Conservation (phyloP, 2,888 invertebrate genomes). For the Tiphia femorata region DNA sequence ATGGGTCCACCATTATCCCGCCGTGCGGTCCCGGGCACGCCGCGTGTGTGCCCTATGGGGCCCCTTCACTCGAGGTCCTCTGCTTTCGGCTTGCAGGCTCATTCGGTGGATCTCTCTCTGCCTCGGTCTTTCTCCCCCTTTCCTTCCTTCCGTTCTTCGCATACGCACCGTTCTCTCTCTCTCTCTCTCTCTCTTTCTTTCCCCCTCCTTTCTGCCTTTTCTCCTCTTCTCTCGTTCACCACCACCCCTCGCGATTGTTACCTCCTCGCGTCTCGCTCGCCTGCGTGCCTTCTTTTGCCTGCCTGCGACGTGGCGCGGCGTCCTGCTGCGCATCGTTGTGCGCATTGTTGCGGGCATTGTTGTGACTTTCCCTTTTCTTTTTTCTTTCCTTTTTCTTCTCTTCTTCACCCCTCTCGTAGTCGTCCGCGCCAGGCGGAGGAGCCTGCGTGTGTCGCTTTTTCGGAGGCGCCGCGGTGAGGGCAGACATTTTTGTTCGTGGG, state of each 20-base stretch:
- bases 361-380: conserved; percentile 58
- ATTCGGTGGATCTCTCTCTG: conserved; percentile 16
- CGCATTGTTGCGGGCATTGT: conserved; percentile 66
- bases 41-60: conserved; percentile 53
- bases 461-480: conserved; percentile 2
- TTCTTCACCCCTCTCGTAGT: no score
- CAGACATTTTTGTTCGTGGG: background rate
- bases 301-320: conserved; percentile 46
- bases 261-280: conserved; percentile 19
- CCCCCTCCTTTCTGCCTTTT: conserved; percentile 12
- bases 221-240: conserved; percentile 9
- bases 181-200: conserved; percentile 15
- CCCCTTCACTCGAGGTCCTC: conserved; percentile 33
- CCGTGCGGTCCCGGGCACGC: conserved; percentile 46
- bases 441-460: background rate
- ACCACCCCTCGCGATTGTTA: conserved; percentile 20
- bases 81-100: no score
- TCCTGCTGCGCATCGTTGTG: conserved; percentile 53
- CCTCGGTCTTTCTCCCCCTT: conserved; percentile 17
- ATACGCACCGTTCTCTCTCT: no score
- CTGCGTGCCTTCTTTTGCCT: conserved; percentile 9
- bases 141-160: no score
- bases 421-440: background rate
- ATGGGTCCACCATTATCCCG: conserved; percentile 65
- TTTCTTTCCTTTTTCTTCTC: no score